phyloP scores from a whole-genome alignment of 1,140 invertebrate species.

The Pseudomyrmex pallidus region DNA sequence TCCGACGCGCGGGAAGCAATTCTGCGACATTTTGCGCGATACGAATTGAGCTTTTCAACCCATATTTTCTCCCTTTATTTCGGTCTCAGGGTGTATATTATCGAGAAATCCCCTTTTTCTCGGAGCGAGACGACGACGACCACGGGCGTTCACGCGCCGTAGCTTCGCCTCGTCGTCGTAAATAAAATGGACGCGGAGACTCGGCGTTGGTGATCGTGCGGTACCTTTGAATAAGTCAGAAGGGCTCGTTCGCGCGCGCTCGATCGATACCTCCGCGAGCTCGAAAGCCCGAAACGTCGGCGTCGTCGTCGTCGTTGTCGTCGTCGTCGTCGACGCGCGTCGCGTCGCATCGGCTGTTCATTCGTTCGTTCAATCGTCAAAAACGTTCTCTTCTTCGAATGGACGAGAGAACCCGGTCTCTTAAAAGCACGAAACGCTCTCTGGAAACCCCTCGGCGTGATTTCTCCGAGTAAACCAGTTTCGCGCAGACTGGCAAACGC shows the following conservation, averaged over 20 bases:
- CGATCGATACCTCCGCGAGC: conserved; percentile 62
- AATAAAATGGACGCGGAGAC: conserved; percentile 69
- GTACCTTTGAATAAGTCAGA: conserved; percentile 73
- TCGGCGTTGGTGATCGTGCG: conserved; percentile 51
- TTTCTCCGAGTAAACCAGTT: conserved; percentile 58
- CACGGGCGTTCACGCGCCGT: conserved; percentile 17
- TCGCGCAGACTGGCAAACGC: conserved; percentile 48
- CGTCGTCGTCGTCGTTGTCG: background rate
- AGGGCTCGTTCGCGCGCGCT: conserved; percentile 58
- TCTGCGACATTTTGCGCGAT: background rate
- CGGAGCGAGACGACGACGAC: background rate
- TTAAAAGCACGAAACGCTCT: conserved; percentile 55
- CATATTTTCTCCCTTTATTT: conserved; percentile 23
- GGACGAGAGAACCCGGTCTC: conserved; percentile 41
- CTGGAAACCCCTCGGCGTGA: conserved; percentile 48
- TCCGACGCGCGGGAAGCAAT: background rate
- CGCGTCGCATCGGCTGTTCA: conserved; percentile 14
- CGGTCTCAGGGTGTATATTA: conserved; percentile 19
- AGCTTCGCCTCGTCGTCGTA: conserved; percentile 41
- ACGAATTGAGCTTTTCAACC: conserved; percentile 22
- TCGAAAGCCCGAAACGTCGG: conserved; percentile 51
- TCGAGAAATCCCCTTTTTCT: conserved; percentile 17
- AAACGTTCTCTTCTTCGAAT: conserved; percentile 33
- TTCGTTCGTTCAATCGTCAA: conserved; percentile 3
- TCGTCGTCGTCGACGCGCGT: conserved; percentile 41